Percentiles rank a stretch among this genome's conserved stretches.
Conservation (phyloP, 2,888 invertebrate genomes). For the Synanthedon formicaeformis region DNA sequence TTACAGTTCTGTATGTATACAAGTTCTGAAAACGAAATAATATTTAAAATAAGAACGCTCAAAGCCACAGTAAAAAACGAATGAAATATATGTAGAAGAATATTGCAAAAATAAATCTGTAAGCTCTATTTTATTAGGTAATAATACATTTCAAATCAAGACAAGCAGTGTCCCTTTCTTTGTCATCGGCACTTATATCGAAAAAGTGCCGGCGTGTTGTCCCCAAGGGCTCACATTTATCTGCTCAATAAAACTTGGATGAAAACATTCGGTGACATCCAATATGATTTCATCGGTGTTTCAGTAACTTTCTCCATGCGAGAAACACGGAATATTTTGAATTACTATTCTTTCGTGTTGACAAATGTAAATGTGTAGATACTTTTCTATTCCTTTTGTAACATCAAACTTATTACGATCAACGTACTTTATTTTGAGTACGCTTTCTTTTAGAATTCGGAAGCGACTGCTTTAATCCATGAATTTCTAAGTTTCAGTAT, state of each 20-base stretch:
- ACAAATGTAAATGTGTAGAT: background rate
- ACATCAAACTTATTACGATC: no score
- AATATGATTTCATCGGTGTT: slow-evolving; percentile 54
- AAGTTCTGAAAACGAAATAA: no score
- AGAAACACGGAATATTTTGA: slow-evolving; percentile 38
- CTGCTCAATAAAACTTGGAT: slow-evolving; percentile 59
- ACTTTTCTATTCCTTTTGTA: no score
- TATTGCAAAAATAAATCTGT: no score
- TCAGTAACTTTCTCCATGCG: slow-evolving; percentile 33
- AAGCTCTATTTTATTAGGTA: background rate
- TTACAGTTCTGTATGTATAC: no score
- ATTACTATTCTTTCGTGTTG: slow-evolving; percentile 27
- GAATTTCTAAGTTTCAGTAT: no score
- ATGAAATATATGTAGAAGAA: background rate
- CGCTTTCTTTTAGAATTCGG: no score
- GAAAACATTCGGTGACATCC: slow-evolving; percentile 58
- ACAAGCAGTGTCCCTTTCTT: background rate
- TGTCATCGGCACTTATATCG: slow-evolving; percentile 21
- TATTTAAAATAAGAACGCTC: no score
- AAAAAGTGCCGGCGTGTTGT: slow-evolving; percentile 43
- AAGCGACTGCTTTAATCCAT: no score
- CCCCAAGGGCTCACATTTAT: slow-evolving; percentile 54
- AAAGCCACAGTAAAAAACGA: no score
- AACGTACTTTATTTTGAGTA: no score
- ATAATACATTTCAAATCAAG: background rate